Percentiles rank a stretch among this genome's conserved stretches.
These are phyloP conservation scores for Fulica atra DNA, from an alignment of 2,113 vertebrate genomes.

Conservation along the genomic window DNA sequence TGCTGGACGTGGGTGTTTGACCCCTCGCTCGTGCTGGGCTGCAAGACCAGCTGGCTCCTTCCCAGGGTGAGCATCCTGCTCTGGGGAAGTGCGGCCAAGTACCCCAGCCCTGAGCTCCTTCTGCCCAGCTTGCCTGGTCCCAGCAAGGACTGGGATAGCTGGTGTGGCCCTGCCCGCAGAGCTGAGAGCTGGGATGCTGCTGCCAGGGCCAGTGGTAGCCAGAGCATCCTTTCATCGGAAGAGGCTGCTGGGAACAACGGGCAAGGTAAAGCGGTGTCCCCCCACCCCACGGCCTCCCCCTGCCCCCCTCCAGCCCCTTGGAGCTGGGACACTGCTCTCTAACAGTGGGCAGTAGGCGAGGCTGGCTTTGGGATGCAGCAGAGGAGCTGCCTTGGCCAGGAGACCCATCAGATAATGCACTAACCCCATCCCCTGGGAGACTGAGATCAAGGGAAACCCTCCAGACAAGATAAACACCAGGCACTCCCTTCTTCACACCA, in stretches of 20 bases:
- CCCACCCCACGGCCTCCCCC: neutral
- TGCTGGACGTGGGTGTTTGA: rapidly evolving
- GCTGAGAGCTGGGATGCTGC: neutral
- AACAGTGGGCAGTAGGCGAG: neutral
- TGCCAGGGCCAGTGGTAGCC: neutral
- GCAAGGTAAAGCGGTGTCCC: neutral
- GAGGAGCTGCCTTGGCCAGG: neutral
- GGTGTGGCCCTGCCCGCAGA: neutral
- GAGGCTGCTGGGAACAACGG: neutral
- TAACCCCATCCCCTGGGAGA: neutral
- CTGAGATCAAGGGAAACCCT: constrained; percentile 22
- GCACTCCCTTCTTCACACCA: constrained; percentile 24
- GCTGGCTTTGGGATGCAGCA: neutral
- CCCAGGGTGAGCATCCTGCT: neutral
- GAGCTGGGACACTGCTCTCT: neutral
- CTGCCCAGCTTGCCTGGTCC: neutral
- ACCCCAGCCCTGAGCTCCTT: neutral
- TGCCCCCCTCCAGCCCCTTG: rapidly evolving
- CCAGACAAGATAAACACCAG: constrained; percentile 42
- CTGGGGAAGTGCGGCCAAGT: rapidly evolving
- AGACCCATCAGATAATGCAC: neutral
- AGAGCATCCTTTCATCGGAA: neutral
- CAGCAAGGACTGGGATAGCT: neutral
- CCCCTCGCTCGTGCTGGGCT: rapidly evolving
- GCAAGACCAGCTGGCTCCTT: neutral